These are phyloP conservation scores for Tauraco erythrolophus DNA, from an alignment of 2,113 vertebrate genomes.

Conservation along the genomic window DNA sequence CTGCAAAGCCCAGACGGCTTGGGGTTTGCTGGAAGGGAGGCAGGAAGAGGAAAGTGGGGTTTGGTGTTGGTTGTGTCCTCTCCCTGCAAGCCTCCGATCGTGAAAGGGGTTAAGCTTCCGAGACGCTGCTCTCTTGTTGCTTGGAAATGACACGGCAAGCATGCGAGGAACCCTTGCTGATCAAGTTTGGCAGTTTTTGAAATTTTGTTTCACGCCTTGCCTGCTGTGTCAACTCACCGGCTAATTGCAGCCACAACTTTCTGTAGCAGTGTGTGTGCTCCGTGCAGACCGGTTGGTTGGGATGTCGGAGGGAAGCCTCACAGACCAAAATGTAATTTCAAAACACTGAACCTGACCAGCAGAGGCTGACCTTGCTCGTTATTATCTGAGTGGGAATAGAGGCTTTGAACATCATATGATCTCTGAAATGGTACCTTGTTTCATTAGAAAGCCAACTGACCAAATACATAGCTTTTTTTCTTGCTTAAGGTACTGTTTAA, in stretches of 20 bases:
- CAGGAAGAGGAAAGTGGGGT: not conserved
- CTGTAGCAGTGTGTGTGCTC: not conserved
- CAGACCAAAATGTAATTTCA: slow-evolving; percentile 73
- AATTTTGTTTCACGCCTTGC: slow-evolving; percentile 69
- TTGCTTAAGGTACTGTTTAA: slow-evolving; percentile 67
- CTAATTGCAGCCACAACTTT: slow-evolving; percentile 71
- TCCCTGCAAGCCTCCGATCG: not conserved
- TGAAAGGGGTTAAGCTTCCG: slow-evolving; percentile 42
- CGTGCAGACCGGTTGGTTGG: not conserved
- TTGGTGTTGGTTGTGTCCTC: not conserved
- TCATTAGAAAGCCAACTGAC: slow-evolving; percentile 73
- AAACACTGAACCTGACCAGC: slow-evolving; percentile 72
- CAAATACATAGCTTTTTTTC: slow-evolving; percentile 60
- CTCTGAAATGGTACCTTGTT: slow-evolving; percentile 73
- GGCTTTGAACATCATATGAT: slow-evolving; percentile 75
- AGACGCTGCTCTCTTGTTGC: slow-evolving; percentile 21
- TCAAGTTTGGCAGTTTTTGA: slow-evolving; percentile 66
- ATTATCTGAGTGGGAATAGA: slow-evolving; percentile 76
- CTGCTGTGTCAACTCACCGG: slow-evolving; percentile 57
- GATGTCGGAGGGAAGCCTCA: slow-evolving; percentile 47
- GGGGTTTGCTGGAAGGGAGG: not conserved
- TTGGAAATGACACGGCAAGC: slow-evolving; percentile 40
- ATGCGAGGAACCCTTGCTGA: slow-evolving; percentile 30
- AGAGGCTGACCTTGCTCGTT: slow-evolving; percentile 75
- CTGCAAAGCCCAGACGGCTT: not conserved